These are phyloP conservation scores for Campoletis raptor DNA, from an alignment of 2,888 invertebrate genomes.

Conservation along the genomic window DNA sequence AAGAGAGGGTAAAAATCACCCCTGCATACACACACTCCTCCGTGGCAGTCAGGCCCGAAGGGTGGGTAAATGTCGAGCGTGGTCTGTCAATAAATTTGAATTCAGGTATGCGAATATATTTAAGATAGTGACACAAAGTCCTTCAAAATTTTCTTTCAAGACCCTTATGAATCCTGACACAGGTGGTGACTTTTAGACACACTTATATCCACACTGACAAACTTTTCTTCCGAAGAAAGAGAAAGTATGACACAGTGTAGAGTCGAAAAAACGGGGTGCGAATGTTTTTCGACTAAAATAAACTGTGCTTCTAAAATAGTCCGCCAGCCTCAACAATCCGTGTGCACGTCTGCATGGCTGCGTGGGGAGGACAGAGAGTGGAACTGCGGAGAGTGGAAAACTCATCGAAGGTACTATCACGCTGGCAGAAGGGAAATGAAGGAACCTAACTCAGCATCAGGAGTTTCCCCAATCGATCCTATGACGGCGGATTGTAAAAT, in stretches of 20 bases:
- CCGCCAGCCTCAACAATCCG: neutral
- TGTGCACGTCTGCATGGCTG: neutral
- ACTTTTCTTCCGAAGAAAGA: neutral
- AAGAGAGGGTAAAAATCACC: conserved; percentile 7
- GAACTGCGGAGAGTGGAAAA: conserved; percentile 15
- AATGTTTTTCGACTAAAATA: conserved; percentile 27
- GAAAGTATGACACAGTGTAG: neutral
- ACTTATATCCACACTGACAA: neutral
- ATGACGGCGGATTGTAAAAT: neutral
- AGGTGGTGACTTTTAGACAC: neutral
- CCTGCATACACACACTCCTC: neutral
- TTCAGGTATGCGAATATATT: conserved; percentile 49
- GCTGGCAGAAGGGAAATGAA: conserved; percentile 2
- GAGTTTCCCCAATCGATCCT: conserved; percentile 4
- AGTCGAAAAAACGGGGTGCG: conserved; percentile 1
- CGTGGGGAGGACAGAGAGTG: neutral
- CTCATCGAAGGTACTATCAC: conserved; percentile 10
- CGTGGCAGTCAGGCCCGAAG: neutral
- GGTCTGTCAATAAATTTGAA: conserved; percentile 52
- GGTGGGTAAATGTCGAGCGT: conserved; percentile 24
- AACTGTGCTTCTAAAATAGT: neutral
- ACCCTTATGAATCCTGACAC: conserved; percentile 9
- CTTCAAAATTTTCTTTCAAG: conserved; percentile 17
- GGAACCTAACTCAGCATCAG: conserved; percentile 21
- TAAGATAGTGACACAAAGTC: conserved; percentile 50